Percentiles rank a stretch among this genome's conserved stretches.
These are phyloP conservation scores for Berghia stephanieae DNA, from an alignment of 1,140 invertebrate genomes.

Conservation along the genomic window DNA sequence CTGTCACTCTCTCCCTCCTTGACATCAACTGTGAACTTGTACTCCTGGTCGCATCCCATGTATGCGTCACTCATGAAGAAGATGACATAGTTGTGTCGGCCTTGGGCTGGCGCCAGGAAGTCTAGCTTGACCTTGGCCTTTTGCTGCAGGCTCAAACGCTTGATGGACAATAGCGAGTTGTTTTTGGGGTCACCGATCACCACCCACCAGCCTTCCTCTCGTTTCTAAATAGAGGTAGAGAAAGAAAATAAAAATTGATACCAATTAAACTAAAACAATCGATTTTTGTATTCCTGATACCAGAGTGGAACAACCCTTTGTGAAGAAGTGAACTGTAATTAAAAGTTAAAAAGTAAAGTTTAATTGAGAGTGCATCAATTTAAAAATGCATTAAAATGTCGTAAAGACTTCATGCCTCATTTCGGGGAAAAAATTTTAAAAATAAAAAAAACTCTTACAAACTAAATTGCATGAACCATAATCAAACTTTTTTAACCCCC, in stretches of 20 bases:
- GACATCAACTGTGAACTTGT: constrained; percentile 77
- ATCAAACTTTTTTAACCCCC: too few relatives aligned
- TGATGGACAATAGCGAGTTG: constrained; percentile 96
- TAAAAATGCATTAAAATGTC: too few relatives aligned
- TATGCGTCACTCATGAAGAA: constrained; percentile 99
- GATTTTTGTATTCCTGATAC: not conserved
- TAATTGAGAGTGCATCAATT: too few relatives aligned
- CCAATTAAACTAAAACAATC: constrained; percentile 11
- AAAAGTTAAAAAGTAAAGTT: too few relatives aligned
- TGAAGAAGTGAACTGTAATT: too few relatives aligned
- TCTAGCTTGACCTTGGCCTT: constrained; percentile 94
- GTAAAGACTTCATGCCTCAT: too few relatives aligned
- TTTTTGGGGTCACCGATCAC: constrained; percentile 96
- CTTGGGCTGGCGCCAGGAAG: constrained; percentile 86
- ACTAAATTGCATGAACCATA: too few relatives aligned
- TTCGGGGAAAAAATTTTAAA: too few relatives aligned
- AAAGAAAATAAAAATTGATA: constrained; percentile 17
- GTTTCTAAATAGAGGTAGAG: constrained; percentile 77
- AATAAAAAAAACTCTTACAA: too few relatives aligned
- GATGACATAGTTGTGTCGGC: constrained; percentile 88
- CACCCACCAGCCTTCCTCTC: constrained; percentile 99
- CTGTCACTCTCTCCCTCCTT: constrained; percentile 70
- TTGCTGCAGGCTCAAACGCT: constrained; percentile 91
- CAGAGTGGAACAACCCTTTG: too few relatives aligned
- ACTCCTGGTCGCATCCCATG: constrained; percentile 87